Conservation (phyloP, 2,113 vertebrate species). For the Psettodes erumei region DNA sequence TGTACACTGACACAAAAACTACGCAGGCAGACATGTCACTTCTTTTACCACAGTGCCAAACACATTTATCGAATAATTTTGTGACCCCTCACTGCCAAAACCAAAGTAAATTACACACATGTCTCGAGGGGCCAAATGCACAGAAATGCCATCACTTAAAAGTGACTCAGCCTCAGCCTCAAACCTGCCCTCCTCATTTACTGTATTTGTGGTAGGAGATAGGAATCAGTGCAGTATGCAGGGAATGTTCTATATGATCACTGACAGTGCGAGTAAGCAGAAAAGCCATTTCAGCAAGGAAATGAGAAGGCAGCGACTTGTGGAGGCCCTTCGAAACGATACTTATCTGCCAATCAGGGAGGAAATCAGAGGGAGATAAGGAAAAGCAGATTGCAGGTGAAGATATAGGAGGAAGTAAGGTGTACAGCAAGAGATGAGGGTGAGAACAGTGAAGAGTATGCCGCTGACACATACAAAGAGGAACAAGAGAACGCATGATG, state of each 20-base stretch:
- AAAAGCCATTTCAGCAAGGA: conserved; percentile 71
- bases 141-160: conserved; percentile 19
- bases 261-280: conserved; percentile 65
- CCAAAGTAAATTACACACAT: not conserved
- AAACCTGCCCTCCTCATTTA: not conserved
- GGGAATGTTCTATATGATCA: conserved; percentile 56
- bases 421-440: conserved; percentile 7
- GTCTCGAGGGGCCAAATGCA: not conserved
- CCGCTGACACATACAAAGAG: conserved; percentile 18
- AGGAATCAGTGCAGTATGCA: conserved; percentile 32
- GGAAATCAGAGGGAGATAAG: conserved; percentile 70
- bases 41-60: not conserved
- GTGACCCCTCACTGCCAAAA: conserved; percentile 22
- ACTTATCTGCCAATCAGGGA: conserved; percentile 72
- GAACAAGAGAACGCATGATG: not conserved
- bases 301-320: conserved; percentile 74
- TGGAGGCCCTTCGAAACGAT: conserved; percentile 58
- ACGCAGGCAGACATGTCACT: not conserved
- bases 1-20: not conserved
- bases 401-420: conserved; percentile 47
- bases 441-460: conserved; percentile 35
- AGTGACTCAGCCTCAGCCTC: conserved; percentile 14
- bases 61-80: not conserved
- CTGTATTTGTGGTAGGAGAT: conserved; percentile 46
- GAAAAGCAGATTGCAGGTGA: conserved; percentile 45